Evolutionary conservation across 2,888 invertebrate species (phyloP).

Genomic region (Drosophila greeni): DNA sequence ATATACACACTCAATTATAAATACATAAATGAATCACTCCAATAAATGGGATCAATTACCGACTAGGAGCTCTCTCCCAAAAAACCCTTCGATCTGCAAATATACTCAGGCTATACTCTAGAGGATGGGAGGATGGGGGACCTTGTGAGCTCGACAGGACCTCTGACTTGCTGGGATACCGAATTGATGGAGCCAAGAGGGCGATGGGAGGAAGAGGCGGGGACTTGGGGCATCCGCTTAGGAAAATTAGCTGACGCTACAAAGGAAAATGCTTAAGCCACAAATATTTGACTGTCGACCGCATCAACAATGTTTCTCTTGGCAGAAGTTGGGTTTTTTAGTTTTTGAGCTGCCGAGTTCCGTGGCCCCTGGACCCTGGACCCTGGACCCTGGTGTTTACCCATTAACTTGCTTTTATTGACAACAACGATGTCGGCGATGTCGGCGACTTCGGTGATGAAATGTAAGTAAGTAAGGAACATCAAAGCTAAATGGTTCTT

Average conservation of each 20-base stretch:
- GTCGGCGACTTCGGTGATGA: slow-evolving; percentile 63
- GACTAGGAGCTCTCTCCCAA: background rate
- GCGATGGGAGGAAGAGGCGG: background rate
- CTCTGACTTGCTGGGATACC: background rate
- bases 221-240: slow-evolving; percentile 41
- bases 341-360: slow-evolving; percentile 52
- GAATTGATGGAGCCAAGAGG: background rate
- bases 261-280: slow-evolving; percentile 51
- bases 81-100: slow-evolving; percentile 15
- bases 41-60: slow-evolving; percentile 2
- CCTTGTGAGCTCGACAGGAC: background rate
- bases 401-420: slow-evolving; percentile 66
- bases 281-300: slow-evolving; percentile 67
- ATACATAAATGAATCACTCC: background rate
- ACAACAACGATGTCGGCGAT: slow-evolving; percentile 56
- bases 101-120: background rate
- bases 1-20: background rate
- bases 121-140: background rate
- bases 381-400: slow-evolving; percentile 44
- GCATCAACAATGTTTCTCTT: slow-evolving; percentile 58
- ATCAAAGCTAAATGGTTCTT: slow-evolving; percentile 67
- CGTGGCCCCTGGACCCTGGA: background rate
- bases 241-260: slow-evolving; percentile 48
- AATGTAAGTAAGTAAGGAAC: slow-evolving; percentile 64
- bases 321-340: slow-evolving; percentile 63